Percentiles rank a stretch among this genome's conserved stretches.
phyloP scores from a whole-genome alignment of 2,113 vertebrate genomes.

The Phalacrocorax aristotelis region DNA sequence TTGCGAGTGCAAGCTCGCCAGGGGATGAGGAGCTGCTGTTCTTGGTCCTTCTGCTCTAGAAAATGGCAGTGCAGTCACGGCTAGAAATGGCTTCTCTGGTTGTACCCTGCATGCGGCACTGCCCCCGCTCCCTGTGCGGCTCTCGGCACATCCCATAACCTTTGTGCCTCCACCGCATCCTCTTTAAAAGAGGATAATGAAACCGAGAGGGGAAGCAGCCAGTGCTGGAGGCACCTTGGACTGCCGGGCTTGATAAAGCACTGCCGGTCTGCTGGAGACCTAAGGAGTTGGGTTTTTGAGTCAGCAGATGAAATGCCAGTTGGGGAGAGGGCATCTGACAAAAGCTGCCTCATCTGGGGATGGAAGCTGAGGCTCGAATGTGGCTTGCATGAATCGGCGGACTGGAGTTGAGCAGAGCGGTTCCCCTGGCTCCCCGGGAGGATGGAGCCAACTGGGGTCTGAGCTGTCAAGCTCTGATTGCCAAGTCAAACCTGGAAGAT shows the following conservation, averaged over 20 bases:
- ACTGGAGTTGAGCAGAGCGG: neutral
- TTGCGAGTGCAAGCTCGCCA: neutral
- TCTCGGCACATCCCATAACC: neutral
- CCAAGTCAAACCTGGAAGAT: neutral
- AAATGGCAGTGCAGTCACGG: neutral
- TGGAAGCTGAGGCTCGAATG: neutral
- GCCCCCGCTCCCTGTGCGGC: neutral
- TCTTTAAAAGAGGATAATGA: conserved; percentile 31
- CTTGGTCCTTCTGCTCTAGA: neutral
- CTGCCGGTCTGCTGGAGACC: neutral
- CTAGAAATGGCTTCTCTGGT: neutral
- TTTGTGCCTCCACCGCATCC: neutral
- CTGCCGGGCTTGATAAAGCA: neutral
- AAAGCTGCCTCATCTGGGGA: neutral
- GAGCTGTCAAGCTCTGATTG: neutral
- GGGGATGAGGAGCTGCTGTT: neutral
- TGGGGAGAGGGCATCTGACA: neutral
- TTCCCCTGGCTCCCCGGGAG: neutral
- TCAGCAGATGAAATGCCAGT: neutral
- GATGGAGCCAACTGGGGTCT: neutral
- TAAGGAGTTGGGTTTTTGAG: neutral
- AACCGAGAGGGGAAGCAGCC: conserved; percentile 3
- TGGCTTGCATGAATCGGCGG: rapidly evolving
- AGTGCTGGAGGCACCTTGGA: neutral
- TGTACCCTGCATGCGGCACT: rapidly evolving